Evolutionary conservation across 2,888 invertebrate genomes (phyloP).

Genomic region (Rotaria socialis): DNA sequence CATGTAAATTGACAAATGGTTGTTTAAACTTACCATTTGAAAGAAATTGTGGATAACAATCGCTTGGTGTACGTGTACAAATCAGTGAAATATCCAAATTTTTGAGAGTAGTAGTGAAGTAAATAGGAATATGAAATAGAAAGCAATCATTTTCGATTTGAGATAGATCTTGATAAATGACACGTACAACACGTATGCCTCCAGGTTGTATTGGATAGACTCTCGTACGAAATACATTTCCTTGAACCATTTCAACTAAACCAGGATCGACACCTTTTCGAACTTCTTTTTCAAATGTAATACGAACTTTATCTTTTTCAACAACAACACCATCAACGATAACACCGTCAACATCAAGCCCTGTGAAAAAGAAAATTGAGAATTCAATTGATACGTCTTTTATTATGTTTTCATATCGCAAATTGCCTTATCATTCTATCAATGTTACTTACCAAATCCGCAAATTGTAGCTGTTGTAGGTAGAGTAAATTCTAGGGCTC

Average conservation of each 20-base stretch:
- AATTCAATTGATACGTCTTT: too few species aligned
- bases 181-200: background rate
- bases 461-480: background rate
- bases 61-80: background rate
- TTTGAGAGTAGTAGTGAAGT: background rate
- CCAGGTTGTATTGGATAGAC: background rate
- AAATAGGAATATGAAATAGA: background rate
- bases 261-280: conserved; percentile 25
- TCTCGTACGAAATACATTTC: conserved; percentile 29
- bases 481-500: conserved; percentile 1
- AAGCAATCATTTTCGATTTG: background rate
- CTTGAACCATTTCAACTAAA: background rate
- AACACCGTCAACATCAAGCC: too few species aligned
- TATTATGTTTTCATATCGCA: too few species aligned
- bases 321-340: too few species aligned
- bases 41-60: background rate
- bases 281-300: conserved; percentile 35
- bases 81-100: conserved; percentile 16
- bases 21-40: too few species aligned
- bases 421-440: too few species aligned
- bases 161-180: background rate
- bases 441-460: background rate
- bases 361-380: too few species aligned
- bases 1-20: background rate
- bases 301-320: background rate